phyloP scores from a whole-genome alignment of 2,797 vertebrate genomes.

The Vespertilio murinus region DNA sequence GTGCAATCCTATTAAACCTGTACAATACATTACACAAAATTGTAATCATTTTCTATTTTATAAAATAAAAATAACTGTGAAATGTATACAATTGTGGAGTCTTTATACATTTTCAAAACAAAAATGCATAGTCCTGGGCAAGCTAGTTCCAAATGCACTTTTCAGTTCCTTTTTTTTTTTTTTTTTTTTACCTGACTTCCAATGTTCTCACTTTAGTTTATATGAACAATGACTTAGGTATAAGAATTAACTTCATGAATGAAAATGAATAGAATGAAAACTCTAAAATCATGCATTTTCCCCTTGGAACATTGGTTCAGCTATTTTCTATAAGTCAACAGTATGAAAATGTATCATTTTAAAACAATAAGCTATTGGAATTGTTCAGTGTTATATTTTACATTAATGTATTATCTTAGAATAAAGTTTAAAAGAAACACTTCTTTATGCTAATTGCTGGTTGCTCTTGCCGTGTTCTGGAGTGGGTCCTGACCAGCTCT shows the following conservation, averaged over 20 bases:
- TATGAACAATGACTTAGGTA: neutral
- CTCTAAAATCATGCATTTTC: neutral
- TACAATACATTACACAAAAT: constrained; percentile 82
- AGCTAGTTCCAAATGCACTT: constrained; percentile 34
- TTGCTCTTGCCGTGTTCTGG: neutral
- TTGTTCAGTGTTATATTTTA: neutral
- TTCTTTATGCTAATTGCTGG: neutral
- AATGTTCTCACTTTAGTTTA: constrained; percentile 60
- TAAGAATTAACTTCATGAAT: constrained; percentile 6
- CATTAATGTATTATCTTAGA: neutral
- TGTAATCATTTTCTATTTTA: constrained; percentile 81
- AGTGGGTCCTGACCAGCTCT: neutral
- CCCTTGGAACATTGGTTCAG: neutral
- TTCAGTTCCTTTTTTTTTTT: neutral
- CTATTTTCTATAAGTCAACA: neutral
- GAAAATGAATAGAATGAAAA: constrained; percentile 28
- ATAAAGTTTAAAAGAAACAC: constrained; percentile 11
- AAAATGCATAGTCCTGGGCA: constrained; percentile 61
- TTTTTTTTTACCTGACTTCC: neutral
- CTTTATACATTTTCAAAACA: constrained; percentile 75
- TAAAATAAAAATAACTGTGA: constrained; percentile 77
- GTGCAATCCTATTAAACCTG: constrained; percentile 86
- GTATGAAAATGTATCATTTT: neutral
- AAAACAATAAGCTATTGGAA: neutral
- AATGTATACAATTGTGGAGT: constrained; percentile 74